Conservation (phyloP, 2,113 vertebrate species). For the Opisthocomus hoazin region DNA sequence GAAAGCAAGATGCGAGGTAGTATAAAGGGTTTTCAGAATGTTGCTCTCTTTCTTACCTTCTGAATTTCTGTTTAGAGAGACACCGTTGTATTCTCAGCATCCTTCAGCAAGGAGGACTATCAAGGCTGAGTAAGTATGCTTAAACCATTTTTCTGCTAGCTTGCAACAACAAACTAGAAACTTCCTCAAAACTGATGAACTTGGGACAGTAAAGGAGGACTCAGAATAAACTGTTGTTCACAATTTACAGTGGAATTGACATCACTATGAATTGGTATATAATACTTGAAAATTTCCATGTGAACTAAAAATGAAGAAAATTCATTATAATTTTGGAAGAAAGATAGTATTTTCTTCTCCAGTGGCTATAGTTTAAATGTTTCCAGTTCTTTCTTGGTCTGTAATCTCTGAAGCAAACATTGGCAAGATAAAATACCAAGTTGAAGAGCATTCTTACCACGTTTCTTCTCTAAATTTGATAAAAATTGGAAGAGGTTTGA, state of each 20-base stretch:
- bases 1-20: background rate
- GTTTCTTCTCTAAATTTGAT: background rate
- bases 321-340: background rate
- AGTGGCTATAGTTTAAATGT: background rate
- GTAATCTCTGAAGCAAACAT: background rate
- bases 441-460: background rate
- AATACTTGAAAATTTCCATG: background rate
- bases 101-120: constrained; percentile 61
- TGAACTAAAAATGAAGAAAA: background rate
- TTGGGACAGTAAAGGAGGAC: background rate
- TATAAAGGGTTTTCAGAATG: background rate
- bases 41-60: background rate
- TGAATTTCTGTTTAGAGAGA: constrained; percentile 36
- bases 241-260: background rate
- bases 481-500: background rate
- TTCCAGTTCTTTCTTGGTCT: background rate
- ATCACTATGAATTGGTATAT: background rate
- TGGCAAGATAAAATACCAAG: background rate
- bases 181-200: background rate
- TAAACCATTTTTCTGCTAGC: background rate
- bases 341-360: background rate
- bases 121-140: constrained; percentile 78
- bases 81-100: background rate
- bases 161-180: background rate
- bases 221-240: background rate